Evolutionary conservation across 92 coral and sea anemone species (phyloP).

Genomic region (Palythoa grandis): DNA sequence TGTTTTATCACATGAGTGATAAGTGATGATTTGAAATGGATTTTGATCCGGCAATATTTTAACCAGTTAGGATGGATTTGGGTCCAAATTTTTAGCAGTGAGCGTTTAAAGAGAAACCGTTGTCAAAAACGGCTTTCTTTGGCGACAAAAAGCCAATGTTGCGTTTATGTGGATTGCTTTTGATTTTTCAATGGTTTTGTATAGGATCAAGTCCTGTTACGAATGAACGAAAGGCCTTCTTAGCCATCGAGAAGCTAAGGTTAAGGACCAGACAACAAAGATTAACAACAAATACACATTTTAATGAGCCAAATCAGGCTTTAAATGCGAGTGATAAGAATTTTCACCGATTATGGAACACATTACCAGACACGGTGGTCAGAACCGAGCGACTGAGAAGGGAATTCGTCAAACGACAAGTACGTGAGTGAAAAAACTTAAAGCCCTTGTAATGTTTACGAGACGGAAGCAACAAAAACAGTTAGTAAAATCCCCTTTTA

Average conservation of each 20-base stretch:
- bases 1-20: not conserved
- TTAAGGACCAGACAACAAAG: not conserved
- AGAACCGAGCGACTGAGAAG: conserved; percentile 12
- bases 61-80: not conserved
- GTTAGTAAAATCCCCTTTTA: too few species aligned
- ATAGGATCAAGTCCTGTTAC: not conserved
- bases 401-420: conserved; percentile 33
- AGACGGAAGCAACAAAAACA: too few species aligned
- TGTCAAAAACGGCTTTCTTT: not conserved
- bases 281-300: not conserved
- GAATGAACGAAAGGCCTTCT: not conserved
- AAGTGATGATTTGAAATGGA: not conserved
- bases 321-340: not conserved
- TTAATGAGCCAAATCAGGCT: not conserved
- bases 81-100: not conserved
- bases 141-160: not conserved
- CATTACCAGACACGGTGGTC: conserved; percentile 3
- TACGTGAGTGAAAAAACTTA: not conserved
- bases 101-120: not conserved
- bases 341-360: not conserved
- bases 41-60: not conserved
- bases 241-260: not conserved
- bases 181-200: not conserved
- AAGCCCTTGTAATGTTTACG: too few species aligned
- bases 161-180: conserved; percentile 14